phyloP scores from a whole-genome alignment of 2,797 vertebrate species.

The Delichon dasypus region DNA sequence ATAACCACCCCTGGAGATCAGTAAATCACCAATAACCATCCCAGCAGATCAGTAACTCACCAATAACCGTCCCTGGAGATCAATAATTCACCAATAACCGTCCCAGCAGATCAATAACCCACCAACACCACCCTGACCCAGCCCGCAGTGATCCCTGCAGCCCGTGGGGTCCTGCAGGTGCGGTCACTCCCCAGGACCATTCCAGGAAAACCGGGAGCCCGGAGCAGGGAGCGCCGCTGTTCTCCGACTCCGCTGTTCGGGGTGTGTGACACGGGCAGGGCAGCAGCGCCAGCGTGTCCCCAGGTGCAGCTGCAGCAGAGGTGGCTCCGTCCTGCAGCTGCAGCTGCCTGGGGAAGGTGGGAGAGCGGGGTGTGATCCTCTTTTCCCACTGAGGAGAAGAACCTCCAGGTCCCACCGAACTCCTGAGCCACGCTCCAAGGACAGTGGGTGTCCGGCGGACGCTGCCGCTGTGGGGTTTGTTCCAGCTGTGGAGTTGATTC shows the following conservation, averaged over 20 bases:
- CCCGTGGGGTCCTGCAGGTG: not conserved
- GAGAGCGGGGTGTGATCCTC: not conserved
- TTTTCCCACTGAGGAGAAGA: not conserved
- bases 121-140: not conserved
- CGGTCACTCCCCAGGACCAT: not conserved
- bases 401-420: not conserved
- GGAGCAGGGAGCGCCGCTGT: fast-evolving
- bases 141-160: not conserved
- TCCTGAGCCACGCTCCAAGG: not conserved
- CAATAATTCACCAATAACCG: not conserved
- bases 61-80: not conserved
- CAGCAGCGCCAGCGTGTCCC: not conserved
- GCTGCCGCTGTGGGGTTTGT: not conserved
- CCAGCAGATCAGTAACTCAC: not conserved
- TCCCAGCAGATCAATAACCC: not conserved
- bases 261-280: not conserved
- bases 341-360: not conserved
- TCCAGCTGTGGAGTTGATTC: no score
- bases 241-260: not conserved
- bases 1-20: not conserved
- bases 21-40: not conserved
- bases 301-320: not conserved
- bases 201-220: not conserved
- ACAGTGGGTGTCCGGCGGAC: fast-evolving
- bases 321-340: not conserved